These are phyloP conservation scores for Sciaenops ocellatus DNA, from an alignment of 2,797 vertebrate species.

Conservation along the genomic window DNA sequence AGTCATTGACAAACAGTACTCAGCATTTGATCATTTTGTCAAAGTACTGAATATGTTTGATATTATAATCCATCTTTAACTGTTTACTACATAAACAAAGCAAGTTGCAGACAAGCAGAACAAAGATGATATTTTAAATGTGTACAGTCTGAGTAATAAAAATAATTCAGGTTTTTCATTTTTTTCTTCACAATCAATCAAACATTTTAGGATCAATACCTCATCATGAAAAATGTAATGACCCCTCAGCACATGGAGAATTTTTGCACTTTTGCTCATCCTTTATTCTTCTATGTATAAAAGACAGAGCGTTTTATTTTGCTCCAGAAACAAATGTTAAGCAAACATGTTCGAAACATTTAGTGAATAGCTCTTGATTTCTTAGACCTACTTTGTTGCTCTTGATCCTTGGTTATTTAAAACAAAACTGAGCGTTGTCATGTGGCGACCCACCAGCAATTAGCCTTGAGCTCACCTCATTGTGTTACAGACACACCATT, in stretches of 20 bases:
- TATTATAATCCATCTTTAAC: slow-evolving; percentile 8
- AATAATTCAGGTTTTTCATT: background rate
- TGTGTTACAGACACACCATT: slow-evolving; percentile 12
- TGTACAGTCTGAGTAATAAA: background rate
- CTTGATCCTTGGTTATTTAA: slow-evolving; percentile 10
- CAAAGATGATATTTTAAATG: no score
- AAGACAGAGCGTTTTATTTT: background rate
- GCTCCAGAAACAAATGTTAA: background rate
- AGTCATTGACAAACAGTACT: background rate
- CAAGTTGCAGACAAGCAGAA: background rate
- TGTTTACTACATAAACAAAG: background rate
- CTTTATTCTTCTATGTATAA: background rate
- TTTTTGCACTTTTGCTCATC: background rate
- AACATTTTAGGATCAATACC: background rate
- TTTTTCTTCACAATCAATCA: background rate
- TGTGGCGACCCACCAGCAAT: background rate
- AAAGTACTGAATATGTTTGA: slow-evolving; percentile 19
- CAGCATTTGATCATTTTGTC: background rate
- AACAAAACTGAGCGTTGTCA: slow-evolving; percentile 41
- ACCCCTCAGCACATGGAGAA: background rate
- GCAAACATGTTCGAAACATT: background rate
- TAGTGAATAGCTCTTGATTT: background rate
- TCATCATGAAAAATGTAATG: background rate
- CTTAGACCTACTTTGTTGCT: background rate
- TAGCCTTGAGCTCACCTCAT: slow-evolving; percentile 28